Evolutionary conservation across 1,140 invertebrate species (phyloP).

Genomic region (Drosophila pruinosa): DNA sequence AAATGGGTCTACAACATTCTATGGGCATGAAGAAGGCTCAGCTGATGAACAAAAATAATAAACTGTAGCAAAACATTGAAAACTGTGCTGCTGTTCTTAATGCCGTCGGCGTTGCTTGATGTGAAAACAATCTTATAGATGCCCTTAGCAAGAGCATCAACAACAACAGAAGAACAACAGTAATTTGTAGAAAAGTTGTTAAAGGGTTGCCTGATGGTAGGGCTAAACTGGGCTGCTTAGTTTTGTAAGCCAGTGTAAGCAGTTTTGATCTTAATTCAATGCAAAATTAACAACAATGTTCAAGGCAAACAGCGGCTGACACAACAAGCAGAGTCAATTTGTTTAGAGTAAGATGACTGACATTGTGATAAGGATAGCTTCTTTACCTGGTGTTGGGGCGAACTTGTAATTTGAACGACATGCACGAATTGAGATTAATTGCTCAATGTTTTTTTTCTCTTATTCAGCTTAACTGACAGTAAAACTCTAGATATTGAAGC

Average conservation of each 20-base stretch:
- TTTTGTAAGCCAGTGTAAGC: constrained; percentile 75
- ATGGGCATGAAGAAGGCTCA: constrained; percentile 35
- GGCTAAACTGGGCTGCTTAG: constrained; percentile 37
- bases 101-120: constrained; percentile 43
- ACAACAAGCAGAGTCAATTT: constrained; percentile 74
- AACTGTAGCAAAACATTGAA: constrained; percentile 56
- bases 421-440: not conserved
- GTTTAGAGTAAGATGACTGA: constrained; percentile 42
- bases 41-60: constrained; percentile 78
- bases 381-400: constrained; percentile 21
- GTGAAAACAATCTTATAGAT: constrained; percentile 66
- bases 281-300: constrained; percentile 73
- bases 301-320: constrained; percentile 66
- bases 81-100: constrained; percentile 17
- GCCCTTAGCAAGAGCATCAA: constrained; percentile 20
- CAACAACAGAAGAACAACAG: constrained; percentile 17
- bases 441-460: not conserved
- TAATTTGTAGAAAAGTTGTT: constrained; percentile 23
- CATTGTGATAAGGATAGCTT: not conserved
- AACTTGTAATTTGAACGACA: not conserved
- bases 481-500: too few species aligned
- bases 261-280: constrained; percentile 75
- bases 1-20: constrained; percentile 51
- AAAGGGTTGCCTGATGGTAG: constrained; percentile 2
- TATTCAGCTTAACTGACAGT: too few species aligned